Evolutionary conservation across 2,797 vertebrate genomes (phyloP).

Genomic region (Takifugu ocellatus): DNA sequence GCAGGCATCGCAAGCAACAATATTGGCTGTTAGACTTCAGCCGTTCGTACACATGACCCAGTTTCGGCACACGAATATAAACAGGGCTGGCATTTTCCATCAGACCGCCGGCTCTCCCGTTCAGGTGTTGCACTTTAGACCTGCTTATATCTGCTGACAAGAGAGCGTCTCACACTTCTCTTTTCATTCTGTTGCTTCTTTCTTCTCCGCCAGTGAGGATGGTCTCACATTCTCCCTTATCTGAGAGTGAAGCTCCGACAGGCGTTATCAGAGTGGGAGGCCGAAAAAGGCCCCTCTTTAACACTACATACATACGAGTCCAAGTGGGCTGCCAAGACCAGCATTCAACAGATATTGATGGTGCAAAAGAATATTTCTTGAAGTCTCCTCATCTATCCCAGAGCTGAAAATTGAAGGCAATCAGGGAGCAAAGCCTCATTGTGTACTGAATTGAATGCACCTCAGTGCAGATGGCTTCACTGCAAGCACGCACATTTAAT

Average conservation of each 20-base stretch:
- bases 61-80: slow-evolving; percentile 41
- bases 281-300: slow-evolving; percentile 6
- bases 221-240: neutral
- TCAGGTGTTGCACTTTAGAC: slow-evolving; percentile 33
- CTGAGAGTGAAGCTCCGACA: slow-evolving; percentile 29
- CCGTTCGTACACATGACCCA: slow-evolving; percentile 44
- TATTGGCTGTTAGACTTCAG: slow-evolving; percentile 25
- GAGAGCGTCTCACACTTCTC: neutral
- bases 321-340: slow-evolving; percentile 27
- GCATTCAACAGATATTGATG: slow-evolving; percentile 35
- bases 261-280: slow-evolving; percentile 24
- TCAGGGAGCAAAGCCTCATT: slow-evolving; percentile 58
- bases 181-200: neutral
- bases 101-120: slow-evolving; percentile 22
- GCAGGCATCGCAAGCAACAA: slow-evolving; percentile 22
- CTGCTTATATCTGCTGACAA: neutral
- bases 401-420: slow-evolving; percentile 53
- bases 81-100: slow-evolving; percentile 39
- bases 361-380: slow-evolving; percentile 45
- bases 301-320: slow-evolving; percentile 18
- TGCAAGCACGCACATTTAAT: slow-evolving; percentile 32
- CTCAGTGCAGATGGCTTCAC: slow-evolving; percentile 35
- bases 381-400: slow-evolving; percentile 24
- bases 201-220: slow-evolving; percentile 4
- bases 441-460: slow-evolving; percentile 57